Evolutionary conservation across 1,140 invertebrate species (phyloP).

Genomic region (Goniozus legneri): DNA sequence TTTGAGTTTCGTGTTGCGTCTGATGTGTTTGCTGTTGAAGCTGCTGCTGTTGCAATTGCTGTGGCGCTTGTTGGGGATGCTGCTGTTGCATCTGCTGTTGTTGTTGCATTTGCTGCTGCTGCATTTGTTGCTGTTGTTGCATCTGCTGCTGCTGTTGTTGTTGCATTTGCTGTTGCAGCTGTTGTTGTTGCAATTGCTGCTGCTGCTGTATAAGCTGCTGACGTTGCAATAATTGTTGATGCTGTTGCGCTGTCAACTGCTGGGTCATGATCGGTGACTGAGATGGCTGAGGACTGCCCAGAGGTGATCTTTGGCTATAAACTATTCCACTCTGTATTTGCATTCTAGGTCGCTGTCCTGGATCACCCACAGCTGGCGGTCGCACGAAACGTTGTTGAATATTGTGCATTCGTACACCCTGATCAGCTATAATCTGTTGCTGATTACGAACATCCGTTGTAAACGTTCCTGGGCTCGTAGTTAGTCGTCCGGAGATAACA

Average conservation of each 20-base stretch:
- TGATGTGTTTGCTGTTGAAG: conserved; percentile 46
- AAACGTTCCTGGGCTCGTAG: conserved; percentile 57
- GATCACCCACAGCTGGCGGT: conserved; percentile 39
- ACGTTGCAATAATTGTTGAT: conserved; percentile 51
- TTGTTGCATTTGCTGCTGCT: conserved; percentile 53
- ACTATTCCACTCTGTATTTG: conserved; percentile 43
- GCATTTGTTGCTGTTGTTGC: conserved; percentile 51
- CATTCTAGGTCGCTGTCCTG: conserved; percentile 42
- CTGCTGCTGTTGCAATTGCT: conserved; percentile 41
- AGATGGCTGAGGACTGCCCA: conserved; percentile 42
- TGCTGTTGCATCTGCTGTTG: conserved; percentile 49
- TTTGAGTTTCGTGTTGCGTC: conserved; percentile 45
- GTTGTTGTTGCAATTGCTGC: conserved; percentile 51
- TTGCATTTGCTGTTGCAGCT: conserved; percentile 42
- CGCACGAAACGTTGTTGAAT: conserved; percentile 44
- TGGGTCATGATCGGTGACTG: conserved; percentile 42
- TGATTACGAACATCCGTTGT: conserved; percentile 41
- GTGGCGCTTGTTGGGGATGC: conserved; percentile 50
- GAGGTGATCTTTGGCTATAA: conserved; percentile 45
- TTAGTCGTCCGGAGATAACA: conserved; percentile 43
- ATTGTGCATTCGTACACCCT: conserved; percentile 36
- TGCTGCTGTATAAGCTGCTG: conserved; percentile 56
- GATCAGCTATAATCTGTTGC: conserved; percentile 45
- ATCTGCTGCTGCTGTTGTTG: conserved; percentile 54
- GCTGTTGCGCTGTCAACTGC: conserved; percentile 52